Percentiles rank a stretch among this genome's conserved stretches.
phyloP scores from a whole-genome alignment of 2,113 vertebrate species.

The Tautogolabrus adspersus region DNA sequence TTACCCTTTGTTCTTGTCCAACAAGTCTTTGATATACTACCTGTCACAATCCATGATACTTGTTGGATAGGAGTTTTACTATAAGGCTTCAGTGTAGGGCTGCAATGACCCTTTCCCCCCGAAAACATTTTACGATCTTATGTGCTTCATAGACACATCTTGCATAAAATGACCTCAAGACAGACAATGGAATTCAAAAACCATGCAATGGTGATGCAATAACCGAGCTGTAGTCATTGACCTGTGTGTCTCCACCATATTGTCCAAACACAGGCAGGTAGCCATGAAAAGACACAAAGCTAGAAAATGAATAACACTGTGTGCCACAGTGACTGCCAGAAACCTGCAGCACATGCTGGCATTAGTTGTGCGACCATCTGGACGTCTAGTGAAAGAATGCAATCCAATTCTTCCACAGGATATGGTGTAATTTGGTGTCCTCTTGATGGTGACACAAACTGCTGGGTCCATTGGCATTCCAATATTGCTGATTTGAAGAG shows the following conservation, averaged over 20 bases:
- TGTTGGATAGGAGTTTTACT: too few relatives aligned
- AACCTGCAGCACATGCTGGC: constrained; percentile 48
- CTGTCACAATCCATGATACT: too few relatives aligned
- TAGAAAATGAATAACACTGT: constrained; percentile 16
- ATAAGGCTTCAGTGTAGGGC: too few relatives aligned
- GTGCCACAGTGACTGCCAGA: constrained; percentile 32
- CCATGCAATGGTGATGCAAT: not conserved
- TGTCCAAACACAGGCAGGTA: constrained; percentile 33
- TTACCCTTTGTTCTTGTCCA: too few relatives aligned
- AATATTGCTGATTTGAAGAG: constrained; percentile 25
- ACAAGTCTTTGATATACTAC: too few relatives aligned
- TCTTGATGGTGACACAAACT: constrained; percentile 34
- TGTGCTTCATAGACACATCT: too few relatives aligned
- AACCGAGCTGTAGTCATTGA: constrained; percentile 23
- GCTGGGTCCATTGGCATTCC: constrained; percentile 8
- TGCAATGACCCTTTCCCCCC: too few relatives aligned
- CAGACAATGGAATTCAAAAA: not conserved
- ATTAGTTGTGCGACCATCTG: constrained; percentile 36
- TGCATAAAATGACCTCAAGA: not conserved
- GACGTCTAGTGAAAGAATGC: constrained; percentile 43
- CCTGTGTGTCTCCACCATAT: constrained; percentile 1
- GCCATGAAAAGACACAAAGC: constrained; percentile 23
- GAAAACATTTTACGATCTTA: too few relatives aligned
- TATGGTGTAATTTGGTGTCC: constrained; percentile 31
- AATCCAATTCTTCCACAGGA: constrained; percentile 36